Base-by-base conservation (phyloP, 2,113 vertebrate genomes). In the Urocynchramus pylzowi region DNA sequence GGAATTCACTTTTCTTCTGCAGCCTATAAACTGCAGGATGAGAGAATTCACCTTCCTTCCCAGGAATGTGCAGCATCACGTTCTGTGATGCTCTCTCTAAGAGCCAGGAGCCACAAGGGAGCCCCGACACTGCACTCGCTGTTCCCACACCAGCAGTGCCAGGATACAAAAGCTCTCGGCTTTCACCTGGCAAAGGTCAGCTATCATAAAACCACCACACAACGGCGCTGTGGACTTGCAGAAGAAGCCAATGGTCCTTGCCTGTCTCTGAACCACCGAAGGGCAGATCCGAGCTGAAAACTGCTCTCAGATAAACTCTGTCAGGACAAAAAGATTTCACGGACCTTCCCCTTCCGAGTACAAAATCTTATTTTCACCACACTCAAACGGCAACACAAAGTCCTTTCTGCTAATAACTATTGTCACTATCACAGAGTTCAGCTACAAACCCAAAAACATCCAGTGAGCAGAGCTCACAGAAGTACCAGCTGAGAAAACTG, bases 121-220 rank as follows among this genome's bases (percentile, higher is more conserved):
- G 0, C 47, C 54, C 53, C 17, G 4, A 2, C n/a, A 9, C 4
- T 1, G 2, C 45, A 7, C 28, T 10, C 9, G 1, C 16, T 19
- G 39, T 1, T 60, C 39, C 59, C 18, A 11, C 49, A 5, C n/a
- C 1, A 5, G 2, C 41, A 8, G 33, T 12, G 37, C 73, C 74
- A 20, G 33, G 16, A 9, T 9, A 18, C 16, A 18, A 31, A n/a
- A 56, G 9, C 24, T 22, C 20, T 7, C 7, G 61, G 45, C 24
- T 35, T 11, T 31, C 22, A 22, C n/a, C 61, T n/a, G 28, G 0
- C 52, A 1, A 0, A 30, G n/a, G 11, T 24, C 45, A 30, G 45
- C 1, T 16, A 39, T 45, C 37, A 0, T 2, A 7, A 31, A 75
- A 11, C 8, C 45, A 18, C 78, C 87, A 69, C 78, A 54, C 54